These are phyloP conservation scores for Phaethornis superciliosus DNA, from an alignment of 2,113 vertebrate genomes.

Conservation along the genomic window DNA sequence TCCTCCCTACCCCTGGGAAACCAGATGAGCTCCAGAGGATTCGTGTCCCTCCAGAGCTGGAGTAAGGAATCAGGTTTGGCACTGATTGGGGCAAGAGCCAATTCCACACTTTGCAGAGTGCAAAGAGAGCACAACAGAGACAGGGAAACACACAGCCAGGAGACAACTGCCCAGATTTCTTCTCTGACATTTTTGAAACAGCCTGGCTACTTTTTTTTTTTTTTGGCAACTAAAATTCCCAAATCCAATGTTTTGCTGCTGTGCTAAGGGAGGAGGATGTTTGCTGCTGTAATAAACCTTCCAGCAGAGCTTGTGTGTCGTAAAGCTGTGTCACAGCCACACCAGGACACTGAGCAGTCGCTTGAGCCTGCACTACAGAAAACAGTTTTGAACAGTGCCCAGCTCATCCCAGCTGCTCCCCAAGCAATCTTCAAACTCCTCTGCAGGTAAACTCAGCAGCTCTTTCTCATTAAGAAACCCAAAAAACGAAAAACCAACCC, in stretches of 20 bases:
- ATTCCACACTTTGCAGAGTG: background rate
- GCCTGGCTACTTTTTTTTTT: background rate
- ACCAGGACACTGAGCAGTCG: background rate
- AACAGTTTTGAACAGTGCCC: background rate
- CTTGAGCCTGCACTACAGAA: background rate
- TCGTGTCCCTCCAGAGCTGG: background rate
- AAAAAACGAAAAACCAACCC: background rate
- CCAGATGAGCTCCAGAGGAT: background rate
- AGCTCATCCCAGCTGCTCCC: background rate
- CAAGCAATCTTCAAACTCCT: background rate
- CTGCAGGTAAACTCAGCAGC: background rate
- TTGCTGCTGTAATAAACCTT: background rate
- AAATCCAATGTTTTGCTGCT: background rate
- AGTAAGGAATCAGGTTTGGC: background rate
- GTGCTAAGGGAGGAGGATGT: background rate
- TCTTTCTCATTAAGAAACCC: background rate
- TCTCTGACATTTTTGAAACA: background rate
- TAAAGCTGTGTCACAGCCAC: background rate
- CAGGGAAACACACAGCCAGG: background rate
- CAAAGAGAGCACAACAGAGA: background rate
- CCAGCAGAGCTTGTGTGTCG: background rate
- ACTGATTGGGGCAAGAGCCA: background rate
- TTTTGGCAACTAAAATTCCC: background rate
- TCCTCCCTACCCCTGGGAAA: conserved; percentile 1
- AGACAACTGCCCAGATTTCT: background rate